Conservation (phyloP, 2,888 invertebrate species). For the Polymixis lichenea region DNA sequence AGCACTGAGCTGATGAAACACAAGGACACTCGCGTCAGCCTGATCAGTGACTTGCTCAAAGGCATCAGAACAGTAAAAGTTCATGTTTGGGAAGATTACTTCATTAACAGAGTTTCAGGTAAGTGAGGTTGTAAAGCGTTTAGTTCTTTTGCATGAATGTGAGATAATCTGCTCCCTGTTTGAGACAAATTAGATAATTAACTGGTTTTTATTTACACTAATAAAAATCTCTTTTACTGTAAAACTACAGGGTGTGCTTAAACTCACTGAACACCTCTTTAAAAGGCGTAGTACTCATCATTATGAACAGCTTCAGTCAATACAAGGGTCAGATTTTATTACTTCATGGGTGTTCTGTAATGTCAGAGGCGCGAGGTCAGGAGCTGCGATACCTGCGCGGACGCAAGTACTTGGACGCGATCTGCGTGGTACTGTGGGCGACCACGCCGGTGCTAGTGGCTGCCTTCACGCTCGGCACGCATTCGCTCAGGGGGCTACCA, state of each 20-base stretch:
- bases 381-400: slow-evolving; percentile 95
- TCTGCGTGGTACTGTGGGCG: slow-evolving; percentile 99
- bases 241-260: neutral
- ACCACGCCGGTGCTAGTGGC: slow-evolving; percentile 98
- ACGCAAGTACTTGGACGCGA: slow-evolving; percentile 98
- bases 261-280: neutral
- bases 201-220: too few relatives aligned
- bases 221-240: neutral
- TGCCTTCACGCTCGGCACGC: slow-evolving; percentile 95
- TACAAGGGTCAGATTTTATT: neutral
- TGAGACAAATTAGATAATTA: neutral
- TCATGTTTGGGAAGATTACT: slow-evolving; percentile 98
- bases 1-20: slow-evolving; percentile 97
- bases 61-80: slow-evolving; percentile 98
- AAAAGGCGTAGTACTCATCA: too few relatives aligned
- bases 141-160: neutral
- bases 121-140: slow-evolving; percentile 57
- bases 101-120: slow-evolving; percentile 93
- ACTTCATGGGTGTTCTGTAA: neutral
- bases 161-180: neutral
- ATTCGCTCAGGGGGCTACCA: slow-evolving; percentile 93
- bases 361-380: slow-evolving; percentile 91
- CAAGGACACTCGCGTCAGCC: slow-evolving; percentile 97
- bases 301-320: neutral
- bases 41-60: slow-evolving; percentile 96